Base-by-base conservation (phyloP, 2,113 vertebrate genomes). In the Cranoglanis bouderius region DNA sequence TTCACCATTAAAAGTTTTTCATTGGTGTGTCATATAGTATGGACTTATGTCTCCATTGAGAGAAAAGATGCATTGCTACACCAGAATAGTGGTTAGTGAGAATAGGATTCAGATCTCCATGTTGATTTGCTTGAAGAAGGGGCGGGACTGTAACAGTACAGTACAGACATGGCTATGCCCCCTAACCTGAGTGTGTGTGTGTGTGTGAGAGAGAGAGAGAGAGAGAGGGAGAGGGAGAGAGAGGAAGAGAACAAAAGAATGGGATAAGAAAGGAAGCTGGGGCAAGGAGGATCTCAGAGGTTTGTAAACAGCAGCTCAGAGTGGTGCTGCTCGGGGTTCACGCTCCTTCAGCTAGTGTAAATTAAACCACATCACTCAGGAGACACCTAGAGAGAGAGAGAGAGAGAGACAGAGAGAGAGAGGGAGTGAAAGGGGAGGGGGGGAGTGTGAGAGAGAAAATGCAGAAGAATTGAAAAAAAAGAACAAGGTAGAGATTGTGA, bases 301-400 rank as follows among this genome's bases (percentile, higher is more conserved):
- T 84, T 43, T 90, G 84, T 84, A 90, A 90, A 88, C 87, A 90
- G 35, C 87, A 90, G 83, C 85, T 88, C 84, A 78, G 84, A 46
- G 49, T 35, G 82, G 53, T 82, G 77, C 85, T 82, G 83, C 87
- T 53, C 57, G 43, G 82, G 70, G 87, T 85, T 85, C 49, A 53
- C 70, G 83, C 32, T 83, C 29, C 35, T 53, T 88, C 87, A 14
- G 67, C 35, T 80, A 86, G 87, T 72, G 35, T 61, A 88, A 83
- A 88, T 85, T 85, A 85, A 86, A 84, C 80, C 87, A 26, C 84
- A 51, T n/a, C 84, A 80, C 63, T 43, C 51, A 46, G 19, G 55
- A 85, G 86, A 85, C 51, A 43, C 81, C 43, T 19, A 67, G 75
- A 40, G 84, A 46, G 51, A 21, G 46, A 88, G 67, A 74, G 82